Evolutionary conservation across 2,888 invertebrate genomes (phyloP), one percentile per base, ranked within the genome.

Genomic region (Meliscaeva auricollis): DNA sequence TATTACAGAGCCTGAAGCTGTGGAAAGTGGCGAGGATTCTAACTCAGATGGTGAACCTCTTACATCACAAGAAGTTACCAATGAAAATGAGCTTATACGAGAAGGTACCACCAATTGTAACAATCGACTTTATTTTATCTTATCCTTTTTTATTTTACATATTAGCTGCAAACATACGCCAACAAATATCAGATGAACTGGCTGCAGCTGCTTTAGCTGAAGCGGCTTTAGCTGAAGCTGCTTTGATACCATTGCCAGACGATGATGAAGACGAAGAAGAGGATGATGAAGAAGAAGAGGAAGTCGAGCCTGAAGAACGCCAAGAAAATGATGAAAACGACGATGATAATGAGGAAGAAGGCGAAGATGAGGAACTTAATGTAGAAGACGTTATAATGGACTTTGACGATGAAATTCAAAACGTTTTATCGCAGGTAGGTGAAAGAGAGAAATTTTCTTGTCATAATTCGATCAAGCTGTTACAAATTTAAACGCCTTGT

Each of bases 1-100:
- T 9, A 0, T 22, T 76, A 9, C 11, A 26, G 72, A 66, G 0
- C 50, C 50, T 26, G 66, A 76, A 6, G 13, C 87, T 88, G 79
- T 76, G 38, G 38, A 89, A 89, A 68, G 89, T 87, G 70, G 88
- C 88, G 73, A 83, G 89, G 15, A 90, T 89, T 72, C 15, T 77
- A 26, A 83, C 87, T 7, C 88, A 60, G 76, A 50, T 68, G 75
- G 58, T 15, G 70, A 87, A 32, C 50, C 35, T 58, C 15, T 22
- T 66, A 38, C 26, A 3, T 73, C 17, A 38, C 85, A 66, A 88
- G 38, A 58, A 1, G n/a, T n/a, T n/a, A 11, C 54, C 6, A 17
- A 32, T 11, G 50, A 13, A 41, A 9, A 62, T 26, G 54, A 44
- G 2, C 48, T n/a, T n/a, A n/a, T n/a, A n/a, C n/a, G n/a, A n/a